phyloP scores from a whole-genome alignment of 1,140 invertebrate genomes.

The Aphaenogaster floridana region DNA sequence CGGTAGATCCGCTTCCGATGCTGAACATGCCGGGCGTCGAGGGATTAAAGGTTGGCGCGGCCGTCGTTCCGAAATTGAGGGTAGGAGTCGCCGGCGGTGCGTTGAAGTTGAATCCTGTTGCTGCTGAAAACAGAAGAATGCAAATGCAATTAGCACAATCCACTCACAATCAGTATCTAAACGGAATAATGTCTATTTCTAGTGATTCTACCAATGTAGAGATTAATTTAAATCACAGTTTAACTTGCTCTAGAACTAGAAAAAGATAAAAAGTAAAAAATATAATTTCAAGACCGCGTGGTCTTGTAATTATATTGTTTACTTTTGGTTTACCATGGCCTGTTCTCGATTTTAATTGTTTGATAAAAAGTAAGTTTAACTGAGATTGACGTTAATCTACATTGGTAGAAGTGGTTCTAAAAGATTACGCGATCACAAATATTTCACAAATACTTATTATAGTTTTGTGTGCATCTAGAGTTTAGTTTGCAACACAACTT shows the following conservation, averaged over 20 bases:
- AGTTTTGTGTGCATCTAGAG: neutral
- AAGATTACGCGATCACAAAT: neutral
- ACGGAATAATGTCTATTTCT: neutral
- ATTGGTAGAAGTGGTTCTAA: too few species aligned
- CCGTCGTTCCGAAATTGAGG: constrained; percentile 74
- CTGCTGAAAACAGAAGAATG: constrained; percentile 31
- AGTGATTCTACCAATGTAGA: too few species aligned
- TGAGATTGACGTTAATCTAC: too few species aligned
- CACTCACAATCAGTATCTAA: neutral
- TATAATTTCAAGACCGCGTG: too few species aligned
- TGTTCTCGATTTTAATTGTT: too few species aligned
- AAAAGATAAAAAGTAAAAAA: too few species aligned
- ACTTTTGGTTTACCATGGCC: too few species aligned
- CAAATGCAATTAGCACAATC: neutral
- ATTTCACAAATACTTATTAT: neutral
- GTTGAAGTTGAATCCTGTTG: constrained; percentile 81
- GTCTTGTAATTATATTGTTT: too few species aligned
- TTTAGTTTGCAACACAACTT: neutral
- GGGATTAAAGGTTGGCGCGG: constrained; percentile 75
- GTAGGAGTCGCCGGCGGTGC: constrained; percentile 73
- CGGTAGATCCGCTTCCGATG: constrained; percentile 85
- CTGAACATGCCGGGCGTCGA: constrained; percentile 83
- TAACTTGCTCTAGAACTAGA: too few species aligned
- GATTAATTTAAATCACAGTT: too few species aligned
- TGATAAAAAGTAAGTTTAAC: too few species aligned